Evolutionary conservation across 2,797 vertebrate species (phyloP).

Genomic region (Mus caroli): DNA sequence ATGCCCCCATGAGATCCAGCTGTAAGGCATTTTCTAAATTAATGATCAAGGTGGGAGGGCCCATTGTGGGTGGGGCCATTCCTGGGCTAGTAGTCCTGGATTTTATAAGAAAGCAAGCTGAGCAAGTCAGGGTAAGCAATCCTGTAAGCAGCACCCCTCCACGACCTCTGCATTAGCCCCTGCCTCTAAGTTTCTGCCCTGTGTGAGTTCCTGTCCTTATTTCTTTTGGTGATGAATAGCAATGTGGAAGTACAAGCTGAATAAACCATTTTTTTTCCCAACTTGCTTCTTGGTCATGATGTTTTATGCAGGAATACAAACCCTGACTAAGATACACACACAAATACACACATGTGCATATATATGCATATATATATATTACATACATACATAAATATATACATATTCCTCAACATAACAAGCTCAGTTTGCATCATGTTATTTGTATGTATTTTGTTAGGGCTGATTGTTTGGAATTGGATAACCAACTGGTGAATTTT

Average conservation of each 20-base stretch:
- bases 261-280: too few species aligned
- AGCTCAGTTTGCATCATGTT: neutral
- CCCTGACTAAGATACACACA: neutral
- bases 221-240: neutral
- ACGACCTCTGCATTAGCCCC: too few species aligned
- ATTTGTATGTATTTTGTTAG: neutral
- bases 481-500: neutral
- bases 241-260: neutral
- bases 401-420: too few species aligned
- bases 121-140: neutral
- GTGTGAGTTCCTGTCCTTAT: neutral
- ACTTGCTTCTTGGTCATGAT: too few species aligned
- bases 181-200: neutral
- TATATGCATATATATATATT: too few species aligned
- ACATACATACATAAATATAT: too few species aligned
- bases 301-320: too few species aligned
- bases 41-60: neutral
- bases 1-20: neutral
- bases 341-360: accelerated
- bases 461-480: neutral
- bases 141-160: neutral
- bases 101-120: neutral
- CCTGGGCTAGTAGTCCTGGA: neutral
- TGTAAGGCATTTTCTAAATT: neutral
- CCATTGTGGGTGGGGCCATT: neutral